A percentile compares a stretch with the other conserved stretches of the same genome.
These are phyloP conservation scores for Athene noctua DNA, from an alignment of 2,113 vertebrate genomes.

Conservation along the genomic window DNA sequence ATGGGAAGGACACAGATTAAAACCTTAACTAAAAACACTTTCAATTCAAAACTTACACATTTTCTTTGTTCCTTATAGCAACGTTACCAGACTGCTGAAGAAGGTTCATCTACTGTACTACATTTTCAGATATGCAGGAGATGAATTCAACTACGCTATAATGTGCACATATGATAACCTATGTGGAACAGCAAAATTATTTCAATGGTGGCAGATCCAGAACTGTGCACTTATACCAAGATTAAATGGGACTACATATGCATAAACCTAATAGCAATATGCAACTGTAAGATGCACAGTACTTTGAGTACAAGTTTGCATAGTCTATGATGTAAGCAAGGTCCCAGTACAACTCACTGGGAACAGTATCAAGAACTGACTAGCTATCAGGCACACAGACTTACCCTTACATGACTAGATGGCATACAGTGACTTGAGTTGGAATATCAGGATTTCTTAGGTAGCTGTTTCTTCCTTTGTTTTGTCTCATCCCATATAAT, in stretches of 20 bases:
- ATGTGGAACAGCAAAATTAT: background rate
- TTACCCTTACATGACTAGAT: background rate
- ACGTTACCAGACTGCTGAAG: background rate
- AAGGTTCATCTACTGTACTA: background rate
- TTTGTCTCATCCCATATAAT: background rate
- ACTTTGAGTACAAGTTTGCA: conserved; percentile 15
- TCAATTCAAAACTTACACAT: background rate
- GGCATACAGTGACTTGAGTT: background rate
- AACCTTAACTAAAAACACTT: background rate
- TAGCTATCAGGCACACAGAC: background rate
- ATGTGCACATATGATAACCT: background rate
- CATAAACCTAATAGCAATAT: background rate
- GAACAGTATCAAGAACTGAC: background rate
- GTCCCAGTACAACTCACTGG: conserved; percentile 1
- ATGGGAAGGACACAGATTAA: background rate
- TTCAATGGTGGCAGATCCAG: background rate
- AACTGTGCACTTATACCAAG: conserved; percentile 28
- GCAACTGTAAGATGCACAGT: background rate
- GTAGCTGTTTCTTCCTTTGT: background rate
- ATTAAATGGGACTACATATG: background rate
- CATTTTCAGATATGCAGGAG: background rate
- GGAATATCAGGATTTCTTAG: background rate
- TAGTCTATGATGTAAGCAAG: conserved; percentile 13
- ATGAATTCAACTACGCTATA: background rate
- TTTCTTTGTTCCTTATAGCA: background rate